Conservation (phyloP, 2,113 vertebrate species). For the Calonectris borealis region DNA sequence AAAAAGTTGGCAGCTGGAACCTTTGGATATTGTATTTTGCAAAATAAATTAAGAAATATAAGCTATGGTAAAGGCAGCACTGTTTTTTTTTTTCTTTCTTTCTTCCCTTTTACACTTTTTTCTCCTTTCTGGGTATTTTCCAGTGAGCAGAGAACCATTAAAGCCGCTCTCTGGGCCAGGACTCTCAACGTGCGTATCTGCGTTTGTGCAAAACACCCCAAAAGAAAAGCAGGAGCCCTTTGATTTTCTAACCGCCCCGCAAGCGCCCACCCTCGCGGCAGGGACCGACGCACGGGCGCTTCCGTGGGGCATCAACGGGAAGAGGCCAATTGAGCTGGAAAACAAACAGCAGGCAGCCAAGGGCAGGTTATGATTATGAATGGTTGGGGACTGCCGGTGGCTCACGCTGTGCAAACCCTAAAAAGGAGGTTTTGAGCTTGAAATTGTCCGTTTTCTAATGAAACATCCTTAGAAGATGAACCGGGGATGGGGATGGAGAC, state of each 20-base stretch:
- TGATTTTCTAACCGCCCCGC: neutral
- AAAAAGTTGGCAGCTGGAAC: neutral
- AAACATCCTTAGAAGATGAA: neutral
- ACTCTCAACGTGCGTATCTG: rapidly evolving
- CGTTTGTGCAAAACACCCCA: neutral
- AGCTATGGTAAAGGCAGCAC: neutral
- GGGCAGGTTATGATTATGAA: neutral
- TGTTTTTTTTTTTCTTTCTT: neutral
- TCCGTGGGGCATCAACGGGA: neutral
- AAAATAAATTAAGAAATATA: neutral
- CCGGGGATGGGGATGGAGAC: neutral
- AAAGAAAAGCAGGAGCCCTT: neutral
- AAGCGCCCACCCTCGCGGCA: neutral
- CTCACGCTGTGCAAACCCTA: neutral
- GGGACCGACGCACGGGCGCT: neutral
- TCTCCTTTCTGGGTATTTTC: neutral
- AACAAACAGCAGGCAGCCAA: neutral
- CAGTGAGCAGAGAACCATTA: neutral
- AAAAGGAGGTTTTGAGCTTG: neutral
- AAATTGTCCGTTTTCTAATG: neutral
- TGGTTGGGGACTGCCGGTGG: neutral
- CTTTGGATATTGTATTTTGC: neutral
- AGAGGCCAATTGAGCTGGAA: neutral
- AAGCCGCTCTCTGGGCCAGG: neutral
- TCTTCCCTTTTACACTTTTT: neutral